phyloP scores from a whole-genome alignment of 2,797 vertebrate genomes.

The Sternarchorhynchus goeldii region DNA sequence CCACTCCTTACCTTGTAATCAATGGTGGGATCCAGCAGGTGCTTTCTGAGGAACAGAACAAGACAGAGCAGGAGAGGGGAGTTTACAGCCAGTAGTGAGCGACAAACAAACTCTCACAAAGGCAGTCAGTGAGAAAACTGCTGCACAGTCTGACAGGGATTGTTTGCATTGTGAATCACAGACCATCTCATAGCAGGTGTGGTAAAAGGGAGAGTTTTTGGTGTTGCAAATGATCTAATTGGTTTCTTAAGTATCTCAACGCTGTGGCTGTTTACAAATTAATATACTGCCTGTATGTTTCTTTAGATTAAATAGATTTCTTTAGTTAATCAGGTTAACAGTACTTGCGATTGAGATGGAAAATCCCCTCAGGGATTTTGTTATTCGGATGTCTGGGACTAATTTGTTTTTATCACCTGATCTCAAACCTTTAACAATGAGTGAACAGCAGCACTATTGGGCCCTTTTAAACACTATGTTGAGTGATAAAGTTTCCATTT shows the following conservation, averaged over 20 bases:
- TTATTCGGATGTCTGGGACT: background rate
- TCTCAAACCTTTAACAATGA: background rate
- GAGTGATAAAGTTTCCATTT: too few species aligned
- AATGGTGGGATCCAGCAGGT: slow-evolving; percentile 65
- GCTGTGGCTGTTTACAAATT: background rate
- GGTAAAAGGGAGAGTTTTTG: slow-evolving; percentile 2
- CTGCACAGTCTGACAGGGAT: background rate
- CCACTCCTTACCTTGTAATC: slow-evolving; percentile 71
- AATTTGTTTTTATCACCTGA: background rate
- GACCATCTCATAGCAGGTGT: background rate
- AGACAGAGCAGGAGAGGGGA: slow-evolving; percentile 16
- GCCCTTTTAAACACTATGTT: background rate
- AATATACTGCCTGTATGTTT: background rate
- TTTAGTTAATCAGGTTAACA: background rate
- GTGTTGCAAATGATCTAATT: background rate
- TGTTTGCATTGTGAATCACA: slow-evolving; percentile 38
- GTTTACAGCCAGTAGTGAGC: slow-evolving; percentile 9
- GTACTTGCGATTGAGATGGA: background rate
- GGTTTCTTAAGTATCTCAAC: background rate
- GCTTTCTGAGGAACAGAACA: slow-evolving; percentile 67
- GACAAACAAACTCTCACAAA: slow-evolving; percentile 10
- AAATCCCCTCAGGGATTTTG: background rate
- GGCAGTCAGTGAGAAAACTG: slow-evolving; percentile 1
- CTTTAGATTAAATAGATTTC: background rate
- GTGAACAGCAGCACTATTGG: background rate